A percentile compares a stretch with the other conserved stretches of the same genome.
phyloP scores from a whole-genome alignment of 2,113 vertebrate species.

The Amphiprion percula region DNA sequence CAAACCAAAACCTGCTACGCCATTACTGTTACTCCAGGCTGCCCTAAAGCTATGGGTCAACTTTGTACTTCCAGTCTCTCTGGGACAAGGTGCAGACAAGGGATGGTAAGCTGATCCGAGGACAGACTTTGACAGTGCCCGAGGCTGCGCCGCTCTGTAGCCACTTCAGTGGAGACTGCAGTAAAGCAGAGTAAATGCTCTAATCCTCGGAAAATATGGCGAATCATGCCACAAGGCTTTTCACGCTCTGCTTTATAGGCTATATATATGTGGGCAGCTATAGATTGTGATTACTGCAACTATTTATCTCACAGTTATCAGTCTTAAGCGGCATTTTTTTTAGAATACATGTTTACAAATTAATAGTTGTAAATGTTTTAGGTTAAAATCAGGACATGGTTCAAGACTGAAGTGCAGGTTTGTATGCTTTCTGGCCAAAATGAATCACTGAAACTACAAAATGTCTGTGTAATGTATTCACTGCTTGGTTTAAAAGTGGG shows the following conservation, averaged over 20 bases:
- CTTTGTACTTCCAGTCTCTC: slow-evolving; percentile 45
- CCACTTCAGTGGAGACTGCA: slow-evolving; percentile 34
- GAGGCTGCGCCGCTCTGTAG: slow-evolving; percentile 45
- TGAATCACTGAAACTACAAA: too few species aligned
- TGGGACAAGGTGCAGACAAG: slow-evolving; percentile 47
- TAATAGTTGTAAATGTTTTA: too few species aligned
- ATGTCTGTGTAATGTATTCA: too few species aligned
- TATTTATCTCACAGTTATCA: background rate
- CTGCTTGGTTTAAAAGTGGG: too few species aligned
- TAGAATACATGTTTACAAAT: too few species aligned
- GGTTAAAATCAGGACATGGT: too few species aligned
- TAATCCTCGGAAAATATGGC: slow-evolving; percentile 47
- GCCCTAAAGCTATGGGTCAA: slow-evolving; percentile 62
- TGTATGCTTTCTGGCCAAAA: too few species aligned
- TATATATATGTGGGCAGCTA: background rate
- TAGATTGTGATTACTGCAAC: background rate
- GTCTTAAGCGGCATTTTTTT: background rate
- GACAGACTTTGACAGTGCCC: slow-evolving; percentile 50
- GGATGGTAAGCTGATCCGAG: slow-evolving; percentile 54
- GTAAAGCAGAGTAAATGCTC: slow-evolving; percentile 23
- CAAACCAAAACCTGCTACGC: slow-evolving; percentile 41
- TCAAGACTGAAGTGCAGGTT: too few species aligned
- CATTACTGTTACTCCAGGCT: slow-evolving; percentile 45
- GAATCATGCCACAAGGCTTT: slow-evolving; percentile 7
- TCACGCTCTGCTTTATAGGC: slow-evolving; percentile 11